Conservation (phyloP, 2,888 invertebrate species). For the Netelia inedita region DNA sequence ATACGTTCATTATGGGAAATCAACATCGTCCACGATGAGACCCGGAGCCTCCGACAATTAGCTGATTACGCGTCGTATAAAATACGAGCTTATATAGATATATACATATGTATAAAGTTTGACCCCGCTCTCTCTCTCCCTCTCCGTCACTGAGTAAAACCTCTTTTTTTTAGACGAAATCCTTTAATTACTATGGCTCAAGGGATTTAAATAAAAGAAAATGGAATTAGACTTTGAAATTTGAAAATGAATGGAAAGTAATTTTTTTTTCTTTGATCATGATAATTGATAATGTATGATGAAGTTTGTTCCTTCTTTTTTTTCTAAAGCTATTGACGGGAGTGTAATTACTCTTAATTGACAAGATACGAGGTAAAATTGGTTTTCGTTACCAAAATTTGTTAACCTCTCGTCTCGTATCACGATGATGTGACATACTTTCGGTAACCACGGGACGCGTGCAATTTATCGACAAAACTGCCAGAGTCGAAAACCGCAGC, state of each 20-base stretch:
- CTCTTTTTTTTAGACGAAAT: background rate
- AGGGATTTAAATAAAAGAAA: background rate
- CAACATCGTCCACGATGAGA: conserved; percentile 27
- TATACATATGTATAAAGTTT: conserved; percentile 4
- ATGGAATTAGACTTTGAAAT: background rate
- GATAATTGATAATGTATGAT: background rate
- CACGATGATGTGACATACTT: conserved; percentile 48
- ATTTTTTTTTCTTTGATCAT: background rate
- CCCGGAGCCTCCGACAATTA: conserved; percentile 25
- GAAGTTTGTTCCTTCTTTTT: too few species aligned
- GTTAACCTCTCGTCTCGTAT: conserved; percentile 16
- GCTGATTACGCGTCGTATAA: conserved; percentile 47
- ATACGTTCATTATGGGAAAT: conserved; percentile 20
- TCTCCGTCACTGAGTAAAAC: background rate
- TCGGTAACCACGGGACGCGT: conserved; percentile 59
- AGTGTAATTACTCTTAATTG: background rate
- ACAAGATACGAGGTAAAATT: background rate
- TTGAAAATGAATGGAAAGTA: background rate
- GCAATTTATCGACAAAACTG: conserved; percentile 65
- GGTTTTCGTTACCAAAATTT: conserved; percentile 7
- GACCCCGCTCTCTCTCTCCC: background rate
- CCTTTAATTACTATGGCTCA: background rate
- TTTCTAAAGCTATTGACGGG: background rate
- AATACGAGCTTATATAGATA: background rate
- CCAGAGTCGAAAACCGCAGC: conserved; percentile 36